phyloP scores from a whole-genome alignment of 2,113 vertebrate species.

The Hyla sarda region DNA sequence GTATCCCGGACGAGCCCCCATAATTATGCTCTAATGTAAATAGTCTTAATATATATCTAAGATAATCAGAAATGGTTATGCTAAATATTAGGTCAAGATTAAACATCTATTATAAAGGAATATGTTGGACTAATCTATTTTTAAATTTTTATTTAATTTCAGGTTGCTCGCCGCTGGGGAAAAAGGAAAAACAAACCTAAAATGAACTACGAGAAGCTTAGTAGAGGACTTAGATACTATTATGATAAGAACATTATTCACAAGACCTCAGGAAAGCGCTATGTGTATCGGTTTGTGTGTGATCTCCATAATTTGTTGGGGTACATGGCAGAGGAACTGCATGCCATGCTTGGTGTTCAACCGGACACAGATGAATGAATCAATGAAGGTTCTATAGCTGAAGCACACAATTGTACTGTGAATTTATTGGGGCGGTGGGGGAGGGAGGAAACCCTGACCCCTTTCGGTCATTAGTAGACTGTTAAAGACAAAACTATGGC shows the following conservation, averaged over 20 bases:
- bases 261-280: conserved; percentile 88
- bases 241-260: conserved; percentile 95
- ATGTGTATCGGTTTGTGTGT: conserved; percentile 90
- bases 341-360: conserved; percentile 85
- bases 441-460: not conserved
- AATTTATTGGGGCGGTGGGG: not conserved
- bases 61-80: not conserved
- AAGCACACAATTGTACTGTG: conserved; percentile 49
- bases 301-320: conserved; percentile 88
- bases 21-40: not conserved
- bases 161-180: conserved; percentile 89
- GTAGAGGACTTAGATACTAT: conserved; percentile 86
- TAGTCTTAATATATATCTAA: not conserved
- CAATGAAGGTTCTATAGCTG: not conserved
- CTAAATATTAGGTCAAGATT: not conserved
- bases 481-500: not conserved
- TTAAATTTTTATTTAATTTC: not conserved
- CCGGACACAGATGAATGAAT: conserved; percentile 87
- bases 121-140: not conserved
- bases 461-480: conserved; percentile 9
- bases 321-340: conserved; percentile 84
- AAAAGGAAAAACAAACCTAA: conserved; percentile 91
- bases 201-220: conserved; percentile 94
- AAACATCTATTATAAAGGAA: not conserved
- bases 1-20: not conserved